phyloP scores from a whole-genome alignment of 1,140 invertebrate species.

The Idris sp. region DNA sequence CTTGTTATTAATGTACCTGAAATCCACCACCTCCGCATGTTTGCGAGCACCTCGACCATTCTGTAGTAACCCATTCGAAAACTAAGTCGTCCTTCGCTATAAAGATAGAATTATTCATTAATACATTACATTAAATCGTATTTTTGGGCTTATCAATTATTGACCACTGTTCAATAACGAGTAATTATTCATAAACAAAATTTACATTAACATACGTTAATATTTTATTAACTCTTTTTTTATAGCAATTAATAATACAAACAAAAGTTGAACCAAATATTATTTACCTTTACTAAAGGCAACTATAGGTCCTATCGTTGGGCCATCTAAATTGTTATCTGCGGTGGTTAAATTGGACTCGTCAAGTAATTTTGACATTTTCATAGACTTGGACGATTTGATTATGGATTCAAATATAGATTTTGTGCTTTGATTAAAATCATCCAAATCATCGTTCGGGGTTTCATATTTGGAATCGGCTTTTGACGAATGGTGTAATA shows the following conservation, averaged over 20 bases:
- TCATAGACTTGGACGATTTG: constrained; percentile 48
- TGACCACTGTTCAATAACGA: too few species aligned
- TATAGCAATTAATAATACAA: too few species aligned
- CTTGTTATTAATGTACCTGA: constrained; percentile 73
- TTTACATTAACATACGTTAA: too few species aligned
- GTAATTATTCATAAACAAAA: too few species aligned
- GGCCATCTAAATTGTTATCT: constrained; percentile 57
- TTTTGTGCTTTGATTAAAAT: constrained; percentile 40
- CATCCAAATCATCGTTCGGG: constrained; percentile 23
- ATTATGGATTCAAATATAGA: constrained; percentile 25
- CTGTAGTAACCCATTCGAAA: constrained; percentile 88
- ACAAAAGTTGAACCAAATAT: too few species aligned
- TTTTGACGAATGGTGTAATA: constrained; percentile 42
- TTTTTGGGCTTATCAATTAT: too few species aligned
- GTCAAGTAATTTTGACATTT: constrained; percentile 47
- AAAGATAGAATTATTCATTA: constrained; percentile 15
- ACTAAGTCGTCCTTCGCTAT: constrained; percentile 78
- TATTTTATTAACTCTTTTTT: too few species aligned
- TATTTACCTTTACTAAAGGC: constrained; percentile 67
- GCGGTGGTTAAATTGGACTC: constrained; percentile 52
- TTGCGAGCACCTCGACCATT: constrained; percentile 92
- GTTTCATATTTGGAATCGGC: constrained; percentile 35
- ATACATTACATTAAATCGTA: too few species aligned
- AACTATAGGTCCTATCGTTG: constrained; percentile 64
- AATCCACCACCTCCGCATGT: constrained; percentile 89